These are phyloP conservation scores for Apeira syringaria DNA, from an alignment of 2,888 invertebrate genomes.

Conservation along the genomic window DNA sequence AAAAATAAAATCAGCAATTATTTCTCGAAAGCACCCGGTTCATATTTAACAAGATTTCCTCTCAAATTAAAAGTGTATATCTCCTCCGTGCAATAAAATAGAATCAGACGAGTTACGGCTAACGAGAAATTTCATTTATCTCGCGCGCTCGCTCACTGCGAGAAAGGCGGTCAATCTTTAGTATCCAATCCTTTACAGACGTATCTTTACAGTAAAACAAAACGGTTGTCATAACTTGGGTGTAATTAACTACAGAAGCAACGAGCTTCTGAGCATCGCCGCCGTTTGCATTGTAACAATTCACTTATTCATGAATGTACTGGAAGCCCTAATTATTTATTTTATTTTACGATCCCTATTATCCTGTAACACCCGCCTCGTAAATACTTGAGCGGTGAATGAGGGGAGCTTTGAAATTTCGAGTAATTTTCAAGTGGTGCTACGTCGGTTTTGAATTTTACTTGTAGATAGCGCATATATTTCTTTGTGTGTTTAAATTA, in stretches of 20 bases:
- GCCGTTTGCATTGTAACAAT: constrained; percentile 61
- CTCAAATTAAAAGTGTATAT: constrained; percentile 7
- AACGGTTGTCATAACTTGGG: constrained; percentile 33
- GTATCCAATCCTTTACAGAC: constrained; percentile 35
- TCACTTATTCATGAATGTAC: constrained; percentile 78
- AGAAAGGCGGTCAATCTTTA: constrained; percentile 32
- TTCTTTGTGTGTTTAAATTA: constrained; percentile 10
- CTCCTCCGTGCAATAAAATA: constrained; percentile 9
- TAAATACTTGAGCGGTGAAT: constrained; percentile 66
- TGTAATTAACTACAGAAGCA: constrained; percentile 29
- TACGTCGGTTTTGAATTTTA: constrained; percentile 39
- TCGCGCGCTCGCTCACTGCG: constrained; percentile 2
- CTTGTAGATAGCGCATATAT: constrained; percentile 32
- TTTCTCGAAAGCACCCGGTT: neutral
- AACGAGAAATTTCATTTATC: constrained; percentile 26
- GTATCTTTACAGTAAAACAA: constrained; percentile 34
- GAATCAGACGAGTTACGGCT: constrained; percentile 14
- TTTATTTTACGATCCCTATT: constrained; percentile 79
- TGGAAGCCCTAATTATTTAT: constrained; percentile 75
- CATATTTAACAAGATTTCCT: constrained; percentile 8
- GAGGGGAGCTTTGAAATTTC: constrained; percentile 52
- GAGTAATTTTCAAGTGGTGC: constrained; percentile 40
- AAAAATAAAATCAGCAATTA: neutral
- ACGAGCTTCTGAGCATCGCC: constrained; percentile 30
- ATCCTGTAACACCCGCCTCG: constrained; percentile 66